Evolutionary conservation across 1,140 invertebrate genomes (phyloP), one percentile per base, ranked within the genome.

Genomic region (Atta colombica): DNA sequence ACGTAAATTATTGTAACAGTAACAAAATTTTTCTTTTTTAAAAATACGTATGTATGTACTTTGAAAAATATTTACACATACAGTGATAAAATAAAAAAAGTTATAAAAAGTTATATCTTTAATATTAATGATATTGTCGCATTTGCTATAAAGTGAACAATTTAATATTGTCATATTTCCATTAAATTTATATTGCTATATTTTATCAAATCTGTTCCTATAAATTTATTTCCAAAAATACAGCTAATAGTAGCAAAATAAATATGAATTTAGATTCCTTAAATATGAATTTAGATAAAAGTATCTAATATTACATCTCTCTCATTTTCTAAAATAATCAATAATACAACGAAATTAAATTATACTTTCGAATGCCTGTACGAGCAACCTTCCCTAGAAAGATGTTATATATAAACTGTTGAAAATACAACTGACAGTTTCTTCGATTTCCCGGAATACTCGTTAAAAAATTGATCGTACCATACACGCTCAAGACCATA

Each of bases 391-490:
- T 82, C 60, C 68, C 18, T 49, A 51, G 69, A 51, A 51, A 49
- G 4, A 35, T 35, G n/a, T 74, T 49, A 60, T 39, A 60, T 60
- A 63, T 61, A 74, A 74, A 49, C 25, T 31, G 5, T 74, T 60
- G 49, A 72, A 49, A 71, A 84, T 61, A 35, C 18, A 74, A 14
- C 45, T 51, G 14, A 18, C n/a, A 68, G n/a, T 84, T 74, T 51
- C 39, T 31, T 81, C 35, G 51, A 58, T 69, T 81, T 75, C 69
- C n/a, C 16, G 39, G 69, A 82, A 82, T 21, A 31, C 25, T 18
- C 25, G 55, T 4, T 84, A 49, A 84, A 75, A 71, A 74, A 84
- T 84, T 84, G 55, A 84, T 84, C 28, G 14, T 35, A 21, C 31
- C 35, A 2, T 68, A 49, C 39, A 68, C 10, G 35, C 35, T 28